Base-by-base conservation (phyloP, 2,113 vertebrate genomes). In the Thinocorus orbignyianus region DNA sequence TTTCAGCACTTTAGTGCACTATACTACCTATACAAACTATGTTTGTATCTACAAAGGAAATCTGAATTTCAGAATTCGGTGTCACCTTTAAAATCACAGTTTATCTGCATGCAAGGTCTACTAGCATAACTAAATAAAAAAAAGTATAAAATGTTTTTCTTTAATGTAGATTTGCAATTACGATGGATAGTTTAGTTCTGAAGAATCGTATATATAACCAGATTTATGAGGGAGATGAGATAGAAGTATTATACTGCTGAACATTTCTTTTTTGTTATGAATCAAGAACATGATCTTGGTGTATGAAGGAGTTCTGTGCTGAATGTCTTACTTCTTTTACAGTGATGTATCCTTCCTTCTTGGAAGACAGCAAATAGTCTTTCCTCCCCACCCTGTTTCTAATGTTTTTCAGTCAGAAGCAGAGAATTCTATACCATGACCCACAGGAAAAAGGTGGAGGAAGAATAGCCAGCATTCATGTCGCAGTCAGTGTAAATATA, bases 201-300 rank as follows among this genome's bases (percentile, higher is more conserved):
- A 84, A 81, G 71, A 81, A 74, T 62, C 16, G 6, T 46, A 44
- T 22, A 46, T 64, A 28, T 82, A 52, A 64, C 28, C 41, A 86
- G 64, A 81, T 94, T 84, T 84, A 72, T 92, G 91, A 72, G 77
- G 44, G 60, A 95, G 64, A 62, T 66, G 87, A 91, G 88, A 48
- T 71, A 33, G 31, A 95, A 84, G 58, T 86, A 48, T 88, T 92
- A 65, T 22, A 77, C 26, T 78, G 73, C 64, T 88, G 80, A 94
- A 74, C 31, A 11, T 86, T 92, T 81, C 46, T 84, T 89, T 79
- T 80, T 64, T 3, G 5, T 39, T 92, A 42, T 90, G 92, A 93
- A 96, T 96, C 85, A 94, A 61, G n/a, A 77, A 10, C 23, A 28
- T 60, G 39, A 24, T 58, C 54, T 78, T 90, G 57, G 33, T 48